Percentiles rank a stretch among this genome's conserved stretches.
phyloP scores from a whole-genome alignment of 2,113 vertebrate genomes.

The Ammodramus savannarum region DNA sequence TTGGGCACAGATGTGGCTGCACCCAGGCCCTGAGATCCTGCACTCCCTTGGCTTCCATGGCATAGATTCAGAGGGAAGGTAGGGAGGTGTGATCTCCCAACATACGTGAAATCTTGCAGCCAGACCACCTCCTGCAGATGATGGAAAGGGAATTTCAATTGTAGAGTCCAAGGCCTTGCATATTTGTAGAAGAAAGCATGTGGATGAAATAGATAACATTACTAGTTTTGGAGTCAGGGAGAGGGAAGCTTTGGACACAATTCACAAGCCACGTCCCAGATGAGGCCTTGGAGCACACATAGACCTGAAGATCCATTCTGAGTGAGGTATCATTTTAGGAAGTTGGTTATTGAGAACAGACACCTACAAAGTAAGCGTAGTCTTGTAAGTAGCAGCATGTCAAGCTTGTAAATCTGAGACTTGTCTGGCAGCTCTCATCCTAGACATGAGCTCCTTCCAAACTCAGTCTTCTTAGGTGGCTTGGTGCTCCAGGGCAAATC shows the following conservation, averaged over 20 bases:
- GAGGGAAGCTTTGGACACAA: background rate
- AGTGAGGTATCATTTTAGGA: background rate
- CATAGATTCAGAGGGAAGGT: background rate
- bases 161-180: background rate
- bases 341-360: background rate
- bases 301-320: background rate
- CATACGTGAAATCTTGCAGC: background rate
- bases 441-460: background rate
- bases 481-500: background rate
- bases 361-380: background rate
- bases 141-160: background rate
- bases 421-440: background rate
- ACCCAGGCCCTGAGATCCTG: background rate
- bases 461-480: background rate
- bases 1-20: background rate
- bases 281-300: accelerated
- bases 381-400: accelerated
- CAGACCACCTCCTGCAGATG: background rate
- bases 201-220: background rate
- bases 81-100: background rate
- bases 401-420: background rate
- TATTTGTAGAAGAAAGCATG: background rate
- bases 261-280: background rate
- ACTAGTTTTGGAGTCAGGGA: background rate
- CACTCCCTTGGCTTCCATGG: background rate